A percentile compares a stretch with the other conserved stretches of the same genome.
Conservation (phyloP, 1,140 invertebrate genomes). For the Drosophila bocqueti region DNA sequence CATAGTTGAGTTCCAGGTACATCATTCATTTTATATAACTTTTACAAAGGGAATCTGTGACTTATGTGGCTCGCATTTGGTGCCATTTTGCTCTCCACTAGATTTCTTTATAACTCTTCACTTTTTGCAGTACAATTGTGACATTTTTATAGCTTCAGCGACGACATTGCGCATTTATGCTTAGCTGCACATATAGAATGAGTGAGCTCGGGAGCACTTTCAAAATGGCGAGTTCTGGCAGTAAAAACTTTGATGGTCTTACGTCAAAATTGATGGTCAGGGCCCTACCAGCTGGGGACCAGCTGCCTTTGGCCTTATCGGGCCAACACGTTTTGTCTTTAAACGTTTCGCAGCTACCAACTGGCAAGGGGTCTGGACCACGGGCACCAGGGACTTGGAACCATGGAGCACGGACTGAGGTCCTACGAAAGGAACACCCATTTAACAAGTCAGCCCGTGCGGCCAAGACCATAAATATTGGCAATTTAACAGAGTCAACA, state of each 20-base stretch:
- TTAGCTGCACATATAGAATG: constrained; percentile 56
- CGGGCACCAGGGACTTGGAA: background rate
- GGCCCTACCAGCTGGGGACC: constrained; percentile 3
- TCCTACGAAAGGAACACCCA: constrained; percentile 73
- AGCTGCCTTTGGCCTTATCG: constrained; percentile 37
- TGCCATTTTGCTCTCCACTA: constrained; percentile 33
- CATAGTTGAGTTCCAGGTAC: background rate
- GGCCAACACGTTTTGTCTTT: constrained; percentile 78
- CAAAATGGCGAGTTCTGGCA: constrained; percentile 58
- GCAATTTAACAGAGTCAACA: constrained; percentile 84
- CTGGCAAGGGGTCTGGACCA: constrained; percentile 27
- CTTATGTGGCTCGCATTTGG: background rate
- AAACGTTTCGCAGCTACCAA: constrained; percentile 80
- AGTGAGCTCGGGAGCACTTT: constrained; percentile 10
- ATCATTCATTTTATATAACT: background rate
- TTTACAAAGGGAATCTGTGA: background rate
- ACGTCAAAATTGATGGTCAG: constrained; percentile 70
- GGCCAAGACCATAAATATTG: constrained; percentile 80
- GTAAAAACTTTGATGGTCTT: constrained; percentile 55
- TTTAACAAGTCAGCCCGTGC: constrained; percentile 80
- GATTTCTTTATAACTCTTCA: constrained; percentile 70
- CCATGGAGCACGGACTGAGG: constrained; percentile 9
- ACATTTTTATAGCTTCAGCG: constrained; percentile 76
- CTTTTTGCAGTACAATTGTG: constrained; percentile 64
- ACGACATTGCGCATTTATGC: constrained; percentile 68